Percentiles rank a stretch among this genome's conserved stretches.
Evolutionary conservation across 2,888 invertebrate genomes (phyloP).

Genomic region (Himalopsyche kuldschensis): DNA sequence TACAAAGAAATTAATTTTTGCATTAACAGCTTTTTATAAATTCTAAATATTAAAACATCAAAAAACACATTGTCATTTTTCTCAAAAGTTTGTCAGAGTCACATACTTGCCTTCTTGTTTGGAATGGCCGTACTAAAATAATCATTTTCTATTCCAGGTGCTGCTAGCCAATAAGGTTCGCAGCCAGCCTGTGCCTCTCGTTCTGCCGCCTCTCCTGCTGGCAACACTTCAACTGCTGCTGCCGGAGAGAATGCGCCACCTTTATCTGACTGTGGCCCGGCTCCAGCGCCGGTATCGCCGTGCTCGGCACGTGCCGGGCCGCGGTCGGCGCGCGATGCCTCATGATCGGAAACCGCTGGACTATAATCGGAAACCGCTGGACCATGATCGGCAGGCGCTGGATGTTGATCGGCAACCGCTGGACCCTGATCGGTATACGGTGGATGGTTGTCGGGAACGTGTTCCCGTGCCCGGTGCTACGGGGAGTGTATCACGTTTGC

Average conservation of each 20-base stretch:
- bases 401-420: background rate
- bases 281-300: background rate
- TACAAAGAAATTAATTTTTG: no score
- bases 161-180: constrained; percentile 1
- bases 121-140: no score
- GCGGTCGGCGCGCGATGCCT: background rate
- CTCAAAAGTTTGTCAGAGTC: no score
- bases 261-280: background rate
- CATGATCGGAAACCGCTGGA: background rate
- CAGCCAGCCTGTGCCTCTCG: constrained; percentile 6
- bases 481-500: background rate
- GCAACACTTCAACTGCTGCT: background rate
- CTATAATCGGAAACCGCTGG: background rate
- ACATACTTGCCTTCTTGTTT: no score
- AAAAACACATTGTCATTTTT: no score
- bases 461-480: background rate
- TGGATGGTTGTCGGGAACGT: background rate
- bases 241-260: background rate
- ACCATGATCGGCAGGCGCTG: background rate
- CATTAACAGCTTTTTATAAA: no score
- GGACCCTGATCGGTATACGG: background rate
- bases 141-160: background rate
- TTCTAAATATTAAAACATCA: no score
- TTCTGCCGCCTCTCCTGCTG: background rate
- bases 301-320: background rate